phyloP scores from a whole-genome alignment of 2,888 invertebrate genomes.

The Zootermopsis nevadensis region DNA sequence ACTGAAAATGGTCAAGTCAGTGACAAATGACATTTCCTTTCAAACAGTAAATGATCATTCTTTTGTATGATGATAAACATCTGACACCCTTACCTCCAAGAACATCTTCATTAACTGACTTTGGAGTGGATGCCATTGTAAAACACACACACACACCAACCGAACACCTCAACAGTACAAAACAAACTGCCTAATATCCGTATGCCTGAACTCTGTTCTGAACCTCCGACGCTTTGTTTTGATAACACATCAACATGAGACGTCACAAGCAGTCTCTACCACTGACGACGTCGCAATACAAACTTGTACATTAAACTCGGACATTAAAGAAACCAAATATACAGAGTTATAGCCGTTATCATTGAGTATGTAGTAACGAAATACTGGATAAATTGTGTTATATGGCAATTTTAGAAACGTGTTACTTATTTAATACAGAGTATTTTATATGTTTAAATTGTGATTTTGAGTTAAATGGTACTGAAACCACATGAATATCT shows the following conservation, averaged over 20 bases:
- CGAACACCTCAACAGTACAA: slow-evolving; percentile 11
- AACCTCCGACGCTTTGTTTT: slow-evolving; percentile 53
- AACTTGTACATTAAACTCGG: too few relatives aligned
- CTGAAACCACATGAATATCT: background rate
- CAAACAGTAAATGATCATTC: background rate
- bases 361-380: background rate
- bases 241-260: slow-evolving; percentile 53
- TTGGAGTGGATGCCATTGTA: slow-evolving; percentile 53
- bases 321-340: background rate
- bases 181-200: slow-evolving; percentile 46
- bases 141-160: slow-evolving; percentile 36
- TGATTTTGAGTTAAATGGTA: background rate
- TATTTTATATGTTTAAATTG: background rate
- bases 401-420: background rate
- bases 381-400: background rate
- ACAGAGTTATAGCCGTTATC: background rate
- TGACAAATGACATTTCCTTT: background rate
- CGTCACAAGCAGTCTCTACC: slow-evolving; percentile 38
- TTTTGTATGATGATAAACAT: background rate
- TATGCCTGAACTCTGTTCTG: slow-evolving; percentile 41
- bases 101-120: slow-evolving; percentile 52
- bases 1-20: background rate
- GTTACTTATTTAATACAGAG: background rate
- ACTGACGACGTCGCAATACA: too few relatives aligned
- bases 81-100: slow-evolving; percentile 51